Evolutionary conservation across 2,797 vertebrate species (phyloP), one percentile per base, ranked within the genome.

Genomic region (Lacerta agilis): DNA sequence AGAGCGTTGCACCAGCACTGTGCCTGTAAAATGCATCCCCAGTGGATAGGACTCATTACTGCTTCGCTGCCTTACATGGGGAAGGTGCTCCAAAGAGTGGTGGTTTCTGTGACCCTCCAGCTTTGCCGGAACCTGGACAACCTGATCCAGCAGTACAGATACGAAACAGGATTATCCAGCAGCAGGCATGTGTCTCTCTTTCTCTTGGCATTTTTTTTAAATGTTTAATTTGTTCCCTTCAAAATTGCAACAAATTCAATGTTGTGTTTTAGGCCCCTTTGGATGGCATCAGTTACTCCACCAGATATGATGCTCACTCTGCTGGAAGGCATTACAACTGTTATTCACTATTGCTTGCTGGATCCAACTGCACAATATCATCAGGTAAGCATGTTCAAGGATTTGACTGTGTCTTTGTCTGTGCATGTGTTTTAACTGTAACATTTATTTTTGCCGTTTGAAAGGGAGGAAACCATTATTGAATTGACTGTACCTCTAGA

Each of bases 31-130:
- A 99, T 99, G 98, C 99, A 99, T 82, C 98, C 98, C 2, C 99
- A 99, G 93, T 99, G 99, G 99, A 99, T 99, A 20, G 97, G 97
- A 89, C 97, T 99, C 89, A 99, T 99, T 95, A 99, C 98, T 18
- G 97, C 98, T 94, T 98, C 98, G 10, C 97, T 99, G 95, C 99
- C 99, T 38, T 99, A 99, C 93, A 99, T 99, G 98, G 98, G 99
- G 29, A 98, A 97, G 94, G 98, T 99, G 86, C 97, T 99, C 72
- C 98, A 98, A 80, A 98, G 98, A 88, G 98, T 99, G 58, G 99
- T 99, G 90, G 98, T 98, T 89, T 99, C 99, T 0, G 98, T 99
- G 93, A 99, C 99, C 1, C 97, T 99, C 83, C 99, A 99, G 95
- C 98, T 99, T 78, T 99, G 99, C 96, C 97, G 98, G 92, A 99